phyloP scores from a whole-genome alignment of 2,888 invertebrate genomes.

The Phrixothrix hirtus region DNA sequence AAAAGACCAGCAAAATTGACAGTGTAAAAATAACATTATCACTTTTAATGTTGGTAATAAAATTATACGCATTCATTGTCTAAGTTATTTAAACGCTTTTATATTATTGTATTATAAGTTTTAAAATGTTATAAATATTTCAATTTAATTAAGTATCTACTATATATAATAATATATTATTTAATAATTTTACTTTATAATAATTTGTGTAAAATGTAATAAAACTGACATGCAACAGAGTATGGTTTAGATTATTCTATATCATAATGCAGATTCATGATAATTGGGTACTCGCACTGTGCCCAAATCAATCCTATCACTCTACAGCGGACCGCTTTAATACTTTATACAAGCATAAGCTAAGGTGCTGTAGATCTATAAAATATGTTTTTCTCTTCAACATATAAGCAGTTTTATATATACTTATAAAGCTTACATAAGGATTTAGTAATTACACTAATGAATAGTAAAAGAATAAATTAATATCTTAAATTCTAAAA shows the following conservation, averaged over 20 bases:
- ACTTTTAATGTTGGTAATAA: slow-evolving; percentile 38
- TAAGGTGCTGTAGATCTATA: slow-evolving; percentile 25
- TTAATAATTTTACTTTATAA: slow-evolving; percentile 49
- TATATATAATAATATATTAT: slow-evolving; percentile 47
- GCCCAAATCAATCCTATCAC: slow-evolving; percentile 35
- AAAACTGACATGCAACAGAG: slow-evolving; percentile 56
- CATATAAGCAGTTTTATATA: slow-evolving; percentile 21
- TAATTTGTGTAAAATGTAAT: slow-evolving; percentile 57
- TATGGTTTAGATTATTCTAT: slow-evolving; percentile 52
- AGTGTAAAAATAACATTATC: slow-evolving; percentile 48
- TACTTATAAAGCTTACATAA: slow-evolving; percentile 14
- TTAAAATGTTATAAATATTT: slow-evolving; percentile 56
- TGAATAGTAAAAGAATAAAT: slow-evolving; percentile 15
- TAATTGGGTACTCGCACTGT: slow-evolving; percentile 48
- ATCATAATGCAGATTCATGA: slow-evolving; percentile 40
- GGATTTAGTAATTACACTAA: slow-evolving; percentile 4
- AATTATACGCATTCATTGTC: slow-evolving; percentile 54
- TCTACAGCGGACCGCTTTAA: slow-evolving; percentile 43
- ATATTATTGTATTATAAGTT: slow-evolving; percentile 55
- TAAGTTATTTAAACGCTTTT: slow-evolving; percentile 56
- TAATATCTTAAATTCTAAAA: slow-evolving; percentile 13
- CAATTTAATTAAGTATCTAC: slow-evolving; percentile 53
- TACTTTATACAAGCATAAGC: slow-evolving; percentile 32
- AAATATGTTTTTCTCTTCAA: slow-evolving; percentile 16
- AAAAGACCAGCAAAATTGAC: slow-evolving; percentile 53